Evolutionary conservation across 2,888 invertebrate genomes (phyloP).

Genomic region (Thymelicus acteon): DNA sequence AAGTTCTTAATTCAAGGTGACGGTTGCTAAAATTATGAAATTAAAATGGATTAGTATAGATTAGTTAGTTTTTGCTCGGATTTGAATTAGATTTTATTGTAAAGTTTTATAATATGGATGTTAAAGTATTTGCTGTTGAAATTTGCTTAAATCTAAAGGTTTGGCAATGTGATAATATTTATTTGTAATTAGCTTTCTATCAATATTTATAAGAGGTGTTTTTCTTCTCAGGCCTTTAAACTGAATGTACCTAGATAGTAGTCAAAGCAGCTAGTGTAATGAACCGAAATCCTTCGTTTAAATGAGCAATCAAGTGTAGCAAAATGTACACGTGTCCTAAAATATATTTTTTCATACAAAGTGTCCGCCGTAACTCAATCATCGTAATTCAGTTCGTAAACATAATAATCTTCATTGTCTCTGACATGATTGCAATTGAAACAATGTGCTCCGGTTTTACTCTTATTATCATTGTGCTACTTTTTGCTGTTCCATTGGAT

Average conservation of each 20-base stretch:
- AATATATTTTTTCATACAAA: constrained; percentile 19
- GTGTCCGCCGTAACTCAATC: constrained; percentile 24
- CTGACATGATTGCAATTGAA: constrained; percentile 32
- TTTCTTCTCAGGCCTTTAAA: too few species aligned
- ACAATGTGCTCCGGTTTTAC: constrained; percentile 31
- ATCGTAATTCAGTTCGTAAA: constrained; percentile 32
- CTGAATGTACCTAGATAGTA: too few species aligned
- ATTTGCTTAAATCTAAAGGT: too few species aligned
- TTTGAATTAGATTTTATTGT: not conserved
- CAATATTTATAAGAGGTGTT: too few species aligned
- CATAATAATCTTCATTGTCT: constrained; percentile 35
- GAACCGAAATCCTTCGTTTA: not conserved
- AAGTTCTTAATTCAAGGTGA: not conserved
- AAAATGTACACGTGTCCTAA: constrained; percentile 1
- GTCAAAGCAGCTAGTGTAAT: too few species aligned
- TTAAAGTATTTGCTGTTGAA: too few species aligned
- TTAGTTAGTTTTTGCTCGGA: not conserved
- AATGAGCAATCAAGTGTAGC: not conserved
- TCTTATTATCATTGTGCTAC: constrained; percentile 35
- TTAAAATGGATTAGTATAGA: not conserved
- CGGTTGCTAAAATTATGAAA: not conserved
- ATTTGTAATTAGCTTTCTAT: too few species aligned
- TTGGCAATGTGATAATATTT: too few species aligned
- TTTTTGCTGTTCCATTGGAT: constrained; percentile 15
- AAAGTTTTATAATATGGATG: too few species aligned